Evolutionary conservation across 2,113 vertebrate genomes (phyloP), one percentile per base, ranked within the genome.

Genomic region (Clupea harengus): DNA sequence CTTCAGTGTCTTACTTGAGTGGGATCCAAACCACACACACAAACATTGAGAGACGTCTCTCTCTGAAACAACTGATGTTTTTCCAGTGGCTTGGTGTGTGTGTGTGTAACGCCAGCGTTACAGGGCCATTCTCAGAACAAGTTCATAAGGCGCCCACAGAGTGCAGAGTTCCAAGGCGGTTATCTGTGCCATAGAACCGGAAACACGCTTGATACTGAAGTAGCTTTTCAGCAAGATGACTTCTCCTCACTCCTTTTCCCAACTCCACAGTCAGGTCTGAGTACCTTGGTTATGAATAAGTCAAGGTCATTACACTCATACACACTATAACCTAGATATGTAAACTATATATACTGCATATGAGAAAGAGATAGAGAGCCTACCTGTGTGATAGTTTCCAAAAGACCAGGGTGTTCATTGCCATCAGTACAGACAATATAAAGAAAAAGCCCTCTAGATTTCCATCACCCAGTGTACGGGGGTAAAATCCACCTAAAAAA

Each of bases 371-470:
- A 13, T 78, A 7, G 83, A 64, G 83, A 80, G 57, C 84, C 2
- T 94, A 99, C 98, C 96, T 98, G 93, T 92, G 91, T 32, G 96
- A 97, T 85, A 96, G 89, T 49, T 85, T 95, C 96, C 97, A 98
- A 92, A 96, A 95, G 64, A 95, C 92, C 83, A 98, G 82, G 13
- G 95, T 89, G 50, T 98, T 99, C 89, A 97, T 86, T 82, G 95
- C 86, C 93, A 96, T 97, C 87, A 97, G 89, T 22, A 92, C 94
- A 50, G 96, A 96, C 92, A 99, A 72, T 11, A 97, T 92, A 91
- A 99, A 98, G 93, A 97, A 99, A 92, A 97, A 98, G 67, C 92
- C 94, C 88, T 98, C 97, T 93, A 99, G 94, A 92, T 96, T 96
- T 45, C 98, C 97, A 84, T 95, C 94, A 87, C 95, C 95, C 85